Conservation (phyloP, 2,888 invertebrate genomes). For the Margaritifera margaritifera region DNA sequence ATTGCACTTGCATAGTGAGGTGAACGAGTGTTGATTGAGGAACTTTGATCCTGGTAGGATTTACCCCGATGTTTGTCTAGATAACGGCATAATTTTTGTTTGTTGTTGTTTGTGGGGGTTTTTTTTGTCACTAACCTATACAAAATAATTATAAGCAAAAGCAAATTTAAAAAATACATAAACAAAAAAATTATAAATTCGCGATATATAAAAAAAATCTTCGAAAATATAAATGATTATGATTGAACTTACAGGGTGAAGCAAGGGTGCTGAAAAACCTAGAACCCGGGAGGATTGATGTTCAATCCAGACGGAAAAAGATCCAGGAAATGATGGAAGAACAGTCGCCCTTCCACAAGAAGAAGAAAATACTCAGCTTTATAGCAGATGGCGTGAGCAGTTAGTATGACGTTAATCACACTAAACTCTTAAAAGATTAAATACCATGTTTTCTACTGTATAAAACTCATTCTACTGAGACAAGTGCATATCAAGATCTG, state of each 20-base stretch:
- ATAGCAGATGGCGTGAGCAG: slow-evolving; percentile 57
- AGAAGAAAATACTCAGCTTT: slow-evolving; percentile 62
- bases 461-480: no score
- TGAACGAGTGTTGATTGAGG: no score
- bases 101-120: no score
- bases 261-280: slow-evolving; percentile 64
- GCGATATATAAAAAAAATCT: neutral
- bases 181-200: neutral
- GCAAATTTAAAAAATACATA: no score
- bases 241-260: slow-evolving; percentile 55
- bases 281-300: slow-evolving; percentile 53
- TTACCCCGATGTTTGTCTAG: no score
- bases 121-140: no score
- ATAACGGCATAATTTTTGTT: no score
- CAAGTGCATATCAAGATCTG: no score
- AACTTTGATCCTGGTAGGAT: no score
- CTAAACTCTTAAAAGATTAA: neutral
- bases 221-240: no score
- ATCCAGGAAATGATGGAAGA: slow-evolving; percentile 55
- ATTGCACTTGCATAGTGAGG: no score
- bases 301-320: slow-evolving; percentile 56
- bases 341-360: slow-evolving; percentile 53
- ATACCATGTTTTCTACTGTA: neutral
- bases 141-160: no score
- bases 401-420: slow-evolving; percentile 20